These are phyloP conservation scores for Diachasma alloeum DNA, from an alignment of 1,140 invertebrate species.

Conservation along the genomic window DNA sequence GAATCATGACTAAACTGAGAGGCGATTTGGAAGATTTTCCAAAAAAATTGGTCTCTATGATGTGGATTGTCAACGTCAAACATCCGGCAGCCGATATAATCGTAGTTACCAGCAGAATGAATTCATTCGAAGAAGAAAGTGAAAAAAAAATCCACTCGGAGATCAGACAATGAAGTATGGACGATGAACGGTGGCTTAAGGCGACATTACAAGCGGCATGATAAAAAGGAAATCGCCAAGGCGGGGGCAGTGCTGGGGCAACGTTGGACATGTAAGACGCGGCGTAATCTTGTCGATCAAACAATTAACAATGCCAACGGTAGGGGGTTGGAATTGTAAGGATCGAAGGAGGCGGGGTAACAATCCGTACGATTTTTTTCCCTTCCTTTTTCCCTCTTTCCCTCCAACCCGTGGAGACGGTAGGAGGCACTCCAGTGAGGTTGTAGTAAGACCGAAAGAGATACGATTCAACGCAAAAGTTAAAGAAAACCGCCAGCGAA, in stretches of 20 bases:
- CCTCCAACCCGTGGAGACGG: neutral
- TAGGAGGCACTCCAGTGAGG: neutral
- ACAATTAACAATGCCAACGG: constrained; percentile 64
- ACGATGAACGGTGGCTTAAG: neutral
- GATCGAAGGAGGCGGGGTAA: constrained; percentile 22
- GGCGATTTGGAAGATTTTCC: too few relatives aligned
- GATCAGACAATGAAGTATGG: constrained; percentile 2
- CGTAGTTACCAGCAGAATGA: neutral
- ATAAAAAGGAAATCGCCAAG: constrained; percentile 30
- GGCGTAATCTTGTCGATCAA: constrained; percentile 66
- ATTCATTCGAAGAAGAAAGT: neutral
- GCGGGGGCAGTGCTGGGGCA: constrained; percentile 14
- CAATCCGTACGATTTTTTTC: neutral
- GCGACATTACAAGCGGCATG: constrained; percentile 9
- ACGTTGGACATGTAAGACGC: constrained; percentile 59
- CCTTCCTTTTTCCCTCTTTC: constrained; percentile 17
- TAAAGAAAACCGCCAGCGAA: constrained; percentile 6
- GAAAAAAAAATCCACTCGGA: neutral
- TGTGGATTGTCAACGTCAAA: too few relatives aligned
- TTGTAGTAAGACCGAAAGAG: constrained; percentile 1
- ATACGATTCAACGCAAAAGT: constrained; percentile 8
- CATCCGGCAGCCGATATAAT: neutral
- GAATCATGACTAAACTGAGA: too few relatives aligned
- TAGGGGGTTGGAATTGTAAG: constrained; percentile 40
- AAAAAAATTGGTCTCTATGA: too few relatives aligned